phyloP scores from a whole-genome alignment of 2,888 invertebrate genomes.

The Papilio protenor region DNA sequence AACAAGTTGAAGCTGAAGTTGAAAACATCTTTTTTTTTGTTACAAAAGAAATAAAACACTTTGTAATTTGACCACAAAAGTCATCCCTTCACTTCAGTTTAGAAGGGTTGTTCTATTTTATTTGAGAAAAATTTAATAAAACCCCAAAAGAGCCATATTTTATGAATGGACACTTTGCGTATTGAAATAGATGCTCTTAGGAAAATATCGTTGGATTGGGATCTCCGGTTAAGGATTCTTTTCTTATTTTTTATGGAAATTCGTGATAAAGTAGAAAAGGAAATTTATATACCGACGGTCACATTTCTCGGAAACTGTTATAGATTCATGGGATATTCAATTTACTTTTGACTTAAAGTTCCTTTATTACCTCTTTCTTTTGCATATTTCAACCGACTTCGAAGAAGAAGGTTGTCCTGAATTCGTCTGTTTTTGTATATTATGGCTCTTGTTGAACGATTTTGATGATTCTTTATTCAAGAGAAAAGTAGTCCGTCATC shows the following conservation, averaged over 20 bases:
- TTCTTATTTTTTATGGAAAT: slow-evolving; percentile 35
- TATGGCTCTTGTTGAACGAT: too few relatives aligned
- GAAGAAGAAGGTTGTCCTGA: too few relatives aligned
- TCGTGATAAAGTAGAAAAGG: slow-evolving; percentile 26
- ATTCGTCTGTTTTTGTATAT: too few relatives aligned
- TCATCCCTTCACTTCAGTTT: slow-evolving; percentile 23
- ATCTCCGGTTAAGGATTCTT: slow-evolving; percentile 38
- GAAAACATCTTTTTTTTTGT: background rate
- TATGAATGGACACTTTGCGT: slow-evolving; percentile 70
- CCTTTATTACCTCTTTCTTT: background rate
- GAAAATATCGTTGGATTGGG: slow-evolving; percentile 71
- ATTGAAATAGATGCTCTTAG: slow-evolving; percentile 80
- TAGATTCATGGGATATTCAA: slow-evolving; percentile 8
- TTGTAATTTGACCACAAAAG: slow-evolving; percentile 31
- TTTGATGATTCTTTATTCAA: too few relatives aligned
- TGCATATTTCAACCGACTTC: background rate
- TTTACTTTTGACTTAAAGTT: slow-evolving; percentile 6
- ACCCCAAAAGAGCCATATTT: slow-evolving; percentile 52
- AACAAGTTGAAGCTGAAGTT: background rate
- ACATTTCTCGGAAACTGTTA: slow-evolving; percentile 22
- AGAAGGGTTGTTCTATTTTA: slow-evolving; percentile 42
- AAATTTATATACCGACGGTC: slow-evolving; percentile 33
- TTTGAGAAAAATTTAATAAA: slow-evolving; percentile 40
- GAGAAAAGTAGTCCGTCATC: too few relatives aligned
- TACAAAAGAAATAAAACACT: slow-evolving; percentile 13